Evolutionary conservation across 2,113 vertebrate genomes (phyloP), one percentile per base, ranked within the genome.

Genomic region (Gadus macrocephalus): DNA sequence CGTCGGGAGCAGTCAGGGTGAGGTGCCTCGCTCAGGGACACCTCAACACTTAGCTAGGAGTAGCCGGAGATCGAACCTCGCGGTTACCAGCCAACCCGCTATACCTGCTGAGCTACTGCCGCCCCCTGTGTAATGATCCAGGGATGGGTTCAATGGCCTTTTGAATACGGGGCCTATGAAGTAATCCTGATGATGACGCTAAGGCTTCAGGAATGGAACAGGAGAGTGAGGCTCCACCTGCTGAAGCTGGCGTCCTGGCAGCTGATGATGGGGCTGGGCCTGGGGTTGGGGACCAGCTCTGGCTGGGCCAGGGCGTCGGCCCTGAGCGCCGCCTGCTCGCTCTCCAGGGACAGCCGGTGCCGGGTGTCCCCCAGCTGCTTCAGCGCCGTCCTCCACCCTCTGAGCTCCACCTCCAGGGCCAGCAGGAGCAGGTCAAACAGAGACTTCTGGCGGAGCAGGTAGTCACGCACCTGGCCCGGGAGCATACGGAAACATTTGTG

Each of bases 341-440:
- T 80, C 73, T 86, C 91, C 38, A 78, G 74, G 15, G 86, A 81
- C 73, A 98, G 82, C 74, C 88, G 88, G 28, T 84, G 74, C 15
- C 88, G 76, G 62, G 95, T 68, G 56, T 85, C 89, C 68, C 83
- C 85, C 56, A 98, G 89, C 0, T 91, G 92, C 62, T 67, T 71
- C 69, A 82, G 67, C 61, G 91, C 77, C 1, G 69, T 88, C 80
- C 76, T 83, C 55, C 92, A 93, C 35, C 83, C 91, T 71, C 87
- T 92, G 63, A 94, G 74, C 81, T 98, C 96, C 72, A 92, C 84
- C 84, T 95, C 91, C 83, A 85, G 96, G 35, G 88, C 91, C 69
- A 98, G 77, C 49, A 90, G 92, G 53, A 98, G 72, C 76, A 99
- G 83, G 25, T 99, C 95, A 82, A 96, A 95, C 2, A 92, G 95